phyloP scores from a whole-genome alignment of 2,113 vertebrate species.

The Tetrax tetrax region DNA sequence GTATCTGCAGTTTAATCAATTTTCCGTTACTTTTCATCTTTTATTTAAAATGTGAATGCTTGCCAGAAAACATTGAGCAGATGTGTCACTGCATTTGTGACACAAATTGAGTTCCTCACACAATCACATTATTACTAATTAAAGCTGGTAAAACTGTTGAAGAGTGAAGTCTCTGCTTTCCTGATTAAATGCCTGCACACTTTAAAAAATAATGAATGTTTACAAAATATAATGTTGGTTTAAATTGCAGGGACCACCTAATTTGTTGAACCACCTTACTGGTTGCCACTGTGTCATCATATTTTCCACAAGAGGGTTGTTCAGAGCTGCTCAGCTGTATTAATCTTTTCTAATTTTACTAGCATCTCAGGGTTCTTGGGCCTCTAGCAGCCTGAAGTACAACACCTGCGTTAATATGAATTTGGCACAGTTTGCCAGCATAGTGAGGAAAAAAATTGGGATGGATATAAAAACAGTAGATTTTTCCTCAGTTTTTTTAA shows the following conservation, averaged over 20 bases:
- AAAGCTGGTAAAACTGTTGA: background rate
- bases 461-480: background rate
- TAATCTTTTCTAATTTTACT: slow-evolving; percentile 45
- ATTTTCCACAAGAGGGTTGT: slow-evolving; percentile 37
- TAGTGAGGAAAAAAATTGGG: background rate
- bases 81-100: background rate
- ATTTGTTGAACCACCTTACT: slow-evolving; percentile 7
- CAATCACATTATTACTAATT: background rate
- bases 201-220: background rate
- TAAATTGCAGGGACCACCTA: slow-evolving; percentile 27
- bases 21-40: background rate
- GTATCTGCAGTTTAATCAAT: background rate
- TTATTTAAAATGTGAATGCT: background rate
- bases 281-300: background rate
- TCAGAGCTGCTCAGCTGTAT: slow-evolving; percentile 23
- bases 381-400: slow-evolving; percentile 26
- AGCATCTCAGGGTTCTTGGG: background rate
- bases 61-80: background rate
- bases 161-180: background rate
- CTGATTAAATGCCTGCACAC: background rate
- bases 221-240: background rate
- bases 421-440: slow-evolving; percentile 15
- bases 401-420: slow-evolving; percentile 32
- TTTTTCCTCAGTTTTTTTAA: background rate
- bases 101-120: background rate